phyloP scores from a whole-genome alignment of 2,797 vertebrate species.

The Channallabes apus region DNA sequence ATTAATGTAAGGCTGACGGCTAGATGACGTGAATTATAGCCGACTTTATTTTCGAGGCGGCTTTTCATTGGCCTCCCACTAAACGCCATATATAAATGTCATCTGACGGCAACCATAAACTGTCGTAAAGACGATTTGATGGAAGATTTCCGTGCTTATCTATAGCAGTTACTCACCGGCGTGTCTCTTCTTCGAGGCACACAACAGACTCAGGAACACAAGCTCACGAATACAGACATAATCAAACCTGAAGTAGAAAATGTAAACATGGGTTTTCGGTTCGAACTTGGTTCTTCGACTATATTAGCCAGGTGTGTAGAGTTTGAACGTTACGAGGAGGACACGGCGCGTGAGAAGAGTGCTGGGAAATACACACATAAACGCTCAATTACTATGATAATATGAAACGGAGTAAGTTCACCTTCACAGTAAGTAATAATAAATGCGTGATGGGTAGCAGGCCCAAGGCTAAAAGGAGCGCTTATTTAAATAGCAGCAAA shows the following conservation, averaged over 20 bases:
- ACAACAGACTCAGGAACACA: background rate
- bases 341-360: constrained; percentile 15
- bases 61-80: constrained; percentile 77
- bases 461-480: constrained; percentile 43
- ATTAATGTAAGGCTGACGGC: constrained; percentile 83
- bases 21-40: constrained; percentile 78
- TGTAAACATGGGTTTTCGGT: background rate
- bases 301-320: constrained; percentile 41
- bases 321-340: constrained; percentile 33
- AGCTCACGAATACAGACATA: background rate
- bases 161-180: constrained; percentile 74
- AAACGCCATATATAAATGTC: constrained; percentile 84
- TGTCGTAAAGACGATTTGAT: constrained; percentile 76
- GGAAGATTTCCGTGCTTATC: constrained; percentile 74
- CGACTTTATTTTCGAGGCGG: constrained; percentile 78
- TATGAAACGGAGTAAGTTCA: constrained; percentile 56
- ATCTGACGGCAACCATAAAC: constrained; percentile 72
- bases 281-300: background rate
- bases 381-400: constrained; percentile 58
- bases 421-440: constrained; percentile 57
- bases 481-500: constrained; percentile 57
- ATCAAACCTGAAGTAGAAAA: background rate
- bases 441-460: constrained; percentile 43
- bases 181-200: constrained; percentile 60
- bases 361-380: constrained; percentile 45